A percentile compares a stretch with the other conserved stretches of the same genome.
These are phyloP conservation scores for Perognathus longimembris DNA, from an alignment of 2,113 vertebrate species.

Conservation along the genomic window DNA sequence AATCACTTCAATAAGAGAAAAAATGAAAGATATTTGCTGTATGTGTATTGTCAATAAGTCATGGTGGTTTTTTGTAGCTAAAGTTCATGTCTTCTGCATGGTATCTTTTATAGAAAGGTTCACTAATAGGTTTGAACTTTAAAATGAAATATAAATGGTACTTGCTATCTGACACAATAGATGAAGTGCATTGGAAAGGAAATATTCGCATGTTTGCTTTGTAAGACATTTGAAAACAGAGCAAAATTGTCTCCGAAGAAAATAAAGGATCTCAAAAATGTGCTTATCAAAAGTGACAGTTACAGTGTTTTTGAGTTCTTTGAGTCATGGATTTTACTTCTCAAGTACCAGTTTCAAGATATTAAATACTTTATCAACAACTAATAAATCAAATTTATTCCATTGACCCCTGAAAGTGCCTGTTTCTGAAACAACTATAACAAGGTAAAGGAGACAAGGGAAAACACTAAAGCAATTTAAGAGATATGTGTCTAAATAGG, in stretches of 20 bases:
- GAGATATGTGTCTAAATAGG: neutral
- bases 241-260: neutral
- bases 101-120: neutral
- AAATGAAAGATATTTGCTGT: neutral
- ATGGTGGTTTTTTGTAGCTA: neutral
- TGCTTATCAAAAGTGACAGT: neutral
- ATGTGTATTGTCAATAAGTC: neutral
- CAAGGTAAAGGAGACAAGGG: neutral
- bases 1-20: constrained; percentile 45
- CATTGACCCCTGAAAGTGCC: neutral
- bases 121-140: neutral
- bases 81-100: neutral
- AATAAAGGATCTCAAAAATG: neutral
- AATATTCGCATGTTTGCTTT: neutral
- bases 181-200: neutral
- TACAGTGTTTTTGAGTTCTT: neutral
- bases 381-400: neutral
- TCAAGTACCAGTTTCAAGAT: neutral
- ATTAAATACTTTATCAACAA: neutral
- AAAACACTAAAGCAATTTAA: neutral
- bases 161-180: neutral
- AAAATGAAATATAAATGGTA: constrained; percentile 9
- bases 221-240: neutral
- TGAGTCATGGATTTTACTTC: neutral
- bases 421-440: neutral